Conservation (phyloP, 2,113 vertebrate species). For the Callopanchax toddi region DNA sequence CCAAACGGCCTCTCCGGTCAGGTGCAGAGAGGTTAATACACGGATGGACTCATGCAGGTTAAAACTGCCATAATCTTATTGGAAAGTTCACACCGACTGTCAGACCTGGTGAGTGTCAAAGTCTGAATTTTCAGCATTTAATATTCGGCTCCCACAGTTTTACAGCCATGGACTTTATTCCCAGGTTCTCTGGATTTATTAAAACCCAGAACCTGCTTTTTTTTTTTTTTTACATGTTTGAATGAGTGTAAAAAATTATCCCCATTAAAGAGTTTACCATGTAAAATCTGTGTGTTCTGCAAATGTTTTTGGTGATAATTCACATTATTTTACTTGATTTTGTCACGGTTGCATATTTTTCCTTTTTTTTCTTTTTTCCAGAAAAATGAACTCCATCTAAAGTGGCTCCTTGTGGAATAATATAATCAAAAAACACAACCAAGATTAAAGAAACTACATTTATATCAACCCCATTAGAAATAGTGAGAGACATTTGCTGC, state of each 20-base stretch:
- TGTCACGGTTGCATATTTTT: too few relatives aligned
- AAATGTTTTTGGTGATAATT: too few relatives aligned
- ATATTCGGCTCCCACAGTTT: constrained; percentile 35
- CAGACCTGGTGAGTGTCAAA: constrained; percentile 42
- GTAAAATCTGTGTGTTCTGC: background rate
- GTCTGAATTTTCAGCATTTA: constrained; percentile 28
- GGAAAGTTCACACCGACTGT: constrained; percentile 46
- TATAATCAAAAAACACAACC: too few relatives aligned
- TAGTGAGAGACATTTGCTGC: background rate
- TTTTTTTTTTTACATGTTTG: background rate
- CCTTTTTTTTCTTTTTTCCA: too few relatives aligned
- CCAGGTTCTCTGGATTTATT: constrained; percentile 21
- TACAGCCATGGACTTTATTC: constrained; percentile 11
- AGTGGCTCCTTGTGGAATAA: background rate
- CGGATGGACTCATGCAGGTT: constrained; percentile 42
- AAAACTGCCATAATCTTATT: constrained; percentile 47
- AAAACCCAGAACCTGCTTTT: constrained; percentile 12
- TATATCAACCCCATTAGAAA: background rate
- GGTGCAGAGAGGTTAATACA: constrained; percentile 27
- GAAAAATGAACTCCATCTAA: too few relatives aligned
- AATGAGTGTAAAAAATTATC: background rate
- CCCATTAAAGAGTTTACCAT: background rate
- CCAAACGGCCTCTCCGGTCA: constrained; percentile 26
- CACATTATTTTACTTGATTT: too few relatives aligned
- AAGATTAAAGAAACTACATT: background rate